Evolutionary conservation across 2,113 vertebrate genomes (phyloP), one percentile per base, ranked within the genome.

Genomic region (Zonotrichia leucophrys): DNA sequence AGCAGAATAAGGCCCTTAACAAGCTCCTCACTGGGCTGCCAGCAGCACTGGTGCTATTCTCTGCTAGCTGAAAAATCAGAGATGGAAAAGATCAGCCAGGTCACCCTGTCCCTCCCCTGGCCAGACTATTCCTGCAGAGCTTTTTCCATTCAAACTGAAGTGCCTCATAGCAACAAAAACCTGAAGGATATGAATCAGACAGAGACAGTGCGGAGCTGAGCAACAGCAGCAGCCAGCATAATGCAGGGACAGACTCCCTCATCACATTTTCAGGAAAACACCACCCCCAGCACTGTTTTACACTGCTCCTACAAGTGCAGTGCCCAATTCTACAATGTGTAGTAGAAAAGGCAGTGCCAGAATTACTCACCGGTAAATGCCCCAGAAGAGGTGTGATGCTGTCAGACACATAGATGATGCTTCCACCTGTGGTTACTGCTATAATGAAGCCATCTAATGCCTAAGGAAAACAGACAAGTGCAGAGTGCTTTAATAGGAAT

Each of bases 401-500:
- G 95, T 98, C 98, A 52, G 98, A 98, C 85, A 98, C 98, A 30
- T 98, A 98, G 74, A 98, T 96, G 73, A 98, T 98, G 86, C 97
- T 98, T 96, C 98, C 98, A 59, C 98, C 98, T 28, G 98, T 98
- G 20, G 98, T 98, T 82, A 98, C 96, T 5, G 98, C 98, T 55
- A 98, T 98, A 88, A 98, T 97, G 96, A 98, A 98, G 87, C 98
- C 98, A 74, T 98, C 98, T 58, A 98, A 94, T 15, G 98, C 98
- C 98, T 98, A 94, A 7, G 47, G 63, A 87, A 96, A 94, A 87
- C 3, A 75, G 59, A 93, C 47, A 62, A 90, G 47, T 19, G 2
- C 22, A 96, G 70, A 90, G 27, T 16, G 35, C 53, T 92, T 96
- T 87, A 92, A 37, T 4, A 49, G 52, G n/a, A 52, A 42, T 4